Base-by-base conservation (phyloP, 2,888 invertebrate species). In the Gari tellinella region DNA sequence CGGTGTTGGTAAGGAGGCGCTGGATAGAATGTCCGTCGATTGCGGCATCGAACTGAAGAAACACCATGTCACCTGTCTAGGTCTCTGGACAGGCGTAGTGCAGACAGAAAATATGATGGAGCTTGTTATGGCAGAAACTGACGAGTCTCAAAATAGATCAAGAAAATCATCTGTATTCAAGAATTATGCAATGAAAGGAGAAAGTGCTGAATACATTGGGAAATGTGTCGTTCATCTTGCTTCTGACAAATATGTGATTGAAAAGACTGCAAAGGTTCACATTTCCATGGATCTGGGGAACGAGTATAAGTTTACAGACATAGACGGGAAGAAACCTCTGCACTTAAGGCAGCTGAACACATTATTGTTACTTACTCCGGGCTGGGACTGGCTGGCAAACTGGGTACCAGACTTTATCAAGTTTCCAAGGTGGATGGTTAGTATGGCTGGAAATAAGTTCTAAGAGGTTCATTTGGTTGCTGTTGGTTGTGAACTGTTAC, bases 11-110 rank as follows among this genome's bases (percentile, higher is more conserved):
- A 93, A 93, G 69, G 90, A 88, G 37, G 93, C 92, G 7, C 82
- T 85, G 57, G 93, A 93, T 75, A 84, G 93, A 25, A 92, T 93
- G 92, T 90, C 93, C 0, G 91, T 88, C 0, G 93, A 93, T 74
- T 92, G 92, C 80, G 92, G 88, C 0, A 31, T 85, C n/a, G 93
- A 93, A 68, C 82, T 93, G 49, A 75, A 79, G 41, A 86, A 89
- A 40, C 80, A 90, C 53, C 86, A 89, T 55, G 90, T 93, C 15
- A 86, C 91, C 15, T 88, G 80, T 40, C 81, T 93, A 2, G 90
- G 91, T 43, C 77, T 93, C 14, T 93, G 92, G 92, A 93, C 93
- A 0, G 93, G 92, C 41, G 86, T 90, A 8, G 92, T 92, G 1
- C 76, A 83, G 17, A 93, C 93, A 1, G 93, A 93, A 72, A 61